These are phyloP conservation scores for Thecophora atra DNA, from an alignment of 2,888 invertebrate species.

Conservation along the genomic window DNA sequence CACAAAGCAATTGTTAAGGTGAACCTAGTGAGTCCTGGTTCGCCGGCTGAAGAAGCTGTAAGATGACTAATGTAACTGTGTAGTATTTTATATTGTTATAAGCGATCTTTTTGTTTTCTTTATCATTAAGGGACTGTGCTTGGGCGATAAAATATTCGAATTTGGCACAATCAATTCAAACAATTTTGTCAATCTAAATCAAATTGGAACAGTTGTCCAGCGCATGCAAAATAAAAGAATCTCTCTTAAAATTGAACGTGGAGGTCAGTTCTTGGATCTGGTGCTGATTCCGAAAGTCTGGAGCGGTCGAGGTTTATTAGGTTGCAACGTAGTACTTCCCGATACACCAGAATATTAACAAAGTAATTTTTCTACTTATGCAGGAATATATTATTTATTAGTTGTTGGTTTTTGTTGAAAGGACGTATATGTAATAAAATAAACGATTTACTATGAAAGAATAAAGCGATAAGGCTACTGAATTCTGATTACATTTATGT, in stretches of 20 bases:
- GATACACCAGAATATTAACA: conserved; percentile 49
- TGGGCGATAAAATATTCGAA: conserved; percentile 76
- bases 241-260: conserved; percentile 69
- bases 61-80: conserved; percentile 53
- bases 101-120: conserved; percentile 37
- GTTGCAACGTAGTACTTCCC: conserved; percentile 72
- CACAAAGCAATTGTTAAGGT: conserved; percentile 74
- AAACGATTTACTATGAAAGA: too few relatives aligned
- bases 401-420: too few relatives aligned
- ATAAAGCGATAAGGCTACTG: too few relatives aligned
- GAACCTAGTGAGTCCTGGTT: conserved; percentile 77
- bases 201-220: conserved; percentile 76
- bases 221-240: conserved; percentile 70
- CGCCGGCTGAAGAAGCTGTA: conserved; percentile 86
- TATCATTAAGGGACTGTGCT: conserved; percentile 73
- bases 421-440: too few relatives aligned
- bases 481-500: too few relatives aligned
- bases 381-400: too few relatives aligned
- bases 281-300: conserved; percentile 78
- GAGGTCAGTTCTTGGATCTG: conserved; percentile 68
- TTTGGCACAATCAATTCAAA: conserved; percentile 79
- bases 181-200: conserved; percentile 76
- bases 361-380: too few relatives aligned
- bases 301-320: conserved; percentile 82
- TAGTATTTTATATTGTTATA: conserved; percentile 1